Conservation (phyloP, 2,113 vertebrate genomes). For the Salvator merianae region DNA sequence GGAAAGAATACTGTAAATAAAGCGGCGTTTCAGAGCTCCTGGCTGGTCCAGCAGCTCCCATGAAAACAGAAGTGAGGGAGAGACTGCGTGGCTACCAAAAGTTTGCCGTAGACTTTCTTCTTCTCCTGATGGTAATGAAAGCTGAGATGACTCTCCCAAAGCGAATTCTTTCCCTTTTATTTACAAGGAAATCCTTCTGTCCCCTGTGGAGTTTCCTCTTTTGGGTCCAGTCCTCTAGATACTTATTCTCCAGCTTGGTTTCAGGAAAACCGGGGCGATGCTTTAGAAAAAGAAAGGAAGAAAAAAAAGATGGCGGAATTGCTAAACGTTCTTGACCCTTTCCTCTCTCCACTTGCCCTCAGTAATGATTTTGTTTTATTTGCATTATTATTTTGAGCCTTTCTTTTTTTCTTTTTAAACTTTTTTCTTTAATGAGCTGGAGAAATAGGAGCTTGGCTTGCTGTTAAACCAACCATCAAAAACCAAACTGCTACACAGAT, state of each 20-base stretch:
- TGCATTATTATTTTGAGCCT: not conserved
- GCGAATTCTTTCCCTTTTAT: not conserved
- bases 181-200: conserved; percentile 7
- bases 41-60: conserved; percentile 89
- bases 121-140: conserved; percentile 35
- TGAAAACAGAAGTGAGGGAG: conserved; percentile 25
- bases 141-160: conserved; percentile 43
- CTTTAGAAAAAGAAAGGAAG: no score
- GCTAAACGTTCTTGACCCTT: not conserved
- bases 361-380: not conserved
- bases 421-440: not conserved
- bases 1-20: conserved; percentile 91
- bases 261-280: no score
- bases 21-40: conserved; percentile 72
- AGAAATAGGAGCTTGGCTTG: not conserved
- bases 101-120: conserved; percentile 31
- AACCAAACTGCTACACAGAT: not conserved
- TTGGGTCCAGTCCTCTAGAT: not conserved
- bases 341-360: not conserved
- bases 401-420: not conserved
- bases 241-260: not conserved
- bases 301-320: not conserved
- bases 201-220: not conserved
- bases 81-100: conserved; percentile 41
- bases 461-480: not conserved